A percentile compares a stretch with the other conserved stretches of the same genome.
phyloP scores from a whole-genome alignment of 2,797 vertebrate genomes.

The Xenopus petersii region DNA sequence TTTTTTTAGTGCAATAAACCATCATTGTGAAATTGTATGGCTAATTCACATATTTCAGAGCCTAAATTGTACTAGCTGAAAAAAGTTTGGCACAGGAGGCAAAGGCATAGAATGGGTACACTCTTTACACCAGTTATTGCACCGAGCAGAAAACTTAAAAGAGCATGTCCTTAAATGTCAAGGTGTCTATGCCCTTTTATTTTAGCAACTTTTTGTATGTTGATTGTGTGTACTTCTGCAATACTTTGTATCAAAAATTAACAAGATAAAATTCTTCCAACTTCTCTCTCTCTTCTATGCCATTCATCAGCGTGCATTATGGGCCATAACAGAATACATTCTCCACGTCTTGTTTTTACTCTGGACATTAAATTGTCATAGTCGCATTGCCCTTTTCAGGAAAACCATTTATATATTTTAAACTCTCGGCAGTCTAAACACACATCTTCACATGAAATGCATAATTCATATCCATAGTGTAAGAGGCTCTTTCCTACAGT shows the following conservation, averaged over 20 bases:
- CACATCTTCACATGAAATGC: slow-evolving; percentile 28
- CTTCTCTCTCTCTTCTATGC: background rate
- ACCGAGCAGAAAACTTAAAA: too few species aligned
- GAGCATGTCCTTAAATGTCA: too few species aligned
- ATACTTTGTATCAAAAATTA: too few species aligned
- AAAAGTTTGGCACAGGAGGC: too few species aligned
- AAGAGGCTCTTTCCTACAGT: background rate
- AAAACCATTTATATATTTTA: slow-evolving; percentile 39
- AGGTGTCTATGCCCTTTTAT: background rate
- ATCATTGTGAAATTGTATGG: too few species aligned
- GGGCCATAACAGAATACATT: slow-evolving; percentile 12
- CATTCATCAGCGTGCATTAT: slow-evolving; percentile 16
- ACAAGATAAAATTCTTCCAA: too few species aligned
- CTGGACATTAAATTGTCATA: slow-evolving; percentile 27
- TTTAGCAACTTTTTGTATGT: slow-evolving; percentile 8
- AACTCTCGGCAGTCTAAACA: slow-evolving; percentile 25
- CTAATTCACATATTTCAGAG: too few species aligned
- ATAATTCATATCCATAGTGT: slow-evolving; percentile 38
- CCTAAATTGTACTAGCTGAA: too few species aligned
- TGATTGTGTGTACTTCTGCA: background rate
- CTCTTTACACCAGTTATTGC: too few species aligned
- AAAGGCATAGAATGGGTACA: too few species aligned
- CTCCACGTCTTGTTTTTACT: slow-evolving; percentile 29
- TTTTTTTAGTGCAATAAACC: too few species aligned
- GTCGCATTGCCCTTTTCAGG: slow-evolving; percentile 31